Base-by-base conservation (phyloP, 2,888 invertebrate species). In the Leptinotarsa rubiginosa region DNA sequence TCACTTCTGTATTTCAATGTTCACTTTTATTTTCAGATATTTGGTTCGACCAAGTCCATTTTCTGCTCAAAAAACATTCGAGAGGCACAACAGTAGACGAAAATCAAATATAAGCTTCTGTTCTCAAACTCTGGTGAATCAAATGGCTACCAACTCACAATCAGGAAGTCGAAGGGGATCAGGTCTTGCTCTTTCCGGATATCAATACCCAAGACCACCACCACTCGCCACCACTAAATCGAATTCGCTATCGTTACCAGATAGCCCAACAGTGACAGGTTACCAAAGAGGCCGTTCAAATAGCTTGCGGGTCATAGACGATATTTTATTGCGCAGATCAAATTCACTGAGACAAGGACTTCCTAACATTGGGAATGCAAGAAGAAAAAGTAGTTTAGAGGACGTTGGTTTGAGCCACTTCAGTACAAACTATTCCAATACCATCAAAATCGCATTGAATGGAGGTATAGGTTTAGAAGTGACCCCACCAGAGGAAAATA, bases 1-100 rank as follows among this genome's bases (percentile, higher is more conserved):
- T 12, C 12, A 41, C 10, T 41, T 10, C 10, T 2, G 0, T 41
- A 41, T 41, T 41, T 41, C 41, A 41, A 41, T 41, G 41, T 41
- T 41, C 10, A 41, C 2, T n/a, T 25, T 25, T 2, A 5, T 73
- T 84, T 89, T 52, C 90, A 96, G 96, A 87, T 96, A 97, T 84
- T 89, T 97, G 85, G 96, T 98, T 54, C 92, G 97, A 15, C 98
- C 98, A 1, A 97, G 97, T 85, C 97, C 98, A 15, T 97, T 98
- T 87, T 96, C 96, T 50, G 97, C 97, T 31, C 96, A 97, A 88
- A 97, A 97, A 89, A 97, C 97, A 0, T 97, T 97, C 88, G 96
- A 97, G 86, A 91, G 96, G 1, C 97, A 97, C 89, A 97, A 96
- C 87, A 96, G 96, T 77, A 90, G 96, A 13, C 91, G 97, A 70